Conservation (phyloP, 2,797 vertebrate species). For the Poeciliopsis presidionis region DNA sequence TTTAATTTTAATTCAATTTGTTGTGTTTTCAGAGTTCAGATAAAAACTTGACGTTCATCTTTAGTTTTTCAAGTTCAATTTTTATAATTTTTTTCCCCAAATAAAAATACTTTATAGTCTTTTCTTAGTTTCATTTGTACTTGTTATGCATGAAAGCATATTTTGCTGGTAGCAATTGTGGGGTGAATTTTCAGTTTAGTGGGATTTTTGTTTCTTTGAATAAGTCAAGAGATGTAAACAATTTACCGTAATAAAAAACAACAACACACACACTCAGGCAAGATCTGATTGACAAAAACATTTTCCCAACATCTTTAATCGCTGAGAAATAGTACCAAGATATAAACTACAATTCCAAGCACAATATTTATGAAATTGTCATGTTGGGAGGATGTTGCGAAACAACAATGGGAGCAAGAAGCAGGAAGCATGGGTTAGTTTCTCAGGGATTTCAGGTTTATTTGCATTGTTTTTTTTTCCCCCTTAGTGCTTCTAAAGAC, state of each 20-base stretch:
- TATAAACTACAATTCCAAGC: background rate
- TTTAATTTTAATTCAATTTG: background rate
- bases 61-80: background rate
- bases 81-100: background rate
- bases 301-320: conserved; percentile 57
- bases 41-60: background rate
- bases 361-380: background rate
- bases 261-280: conserved; percentile 13
- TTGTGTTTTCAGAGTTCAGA: background rate
- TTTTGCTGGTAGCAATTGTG: background rate
- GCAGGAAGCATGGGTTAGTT: conserved; percentile 78
- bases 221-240: conserved; percentile 44
- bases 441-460: conserved; percentile 83
- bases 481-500: conserved; percentile 84
- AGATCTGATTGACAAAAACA: conserved; percentile 17
- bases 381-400: conserved; percentile 57
- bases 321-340: background rate
- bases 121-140: background rate
- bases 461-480: conserved; percentile 73
- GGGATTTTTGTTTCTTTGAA: conserved; percentile 46
- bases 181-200: background rate
- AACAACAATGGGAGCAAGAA: conserved; percentile 65
- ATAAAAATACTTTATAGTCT: background rate
- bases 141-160: background rate
- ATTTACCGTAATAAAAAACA: conserved; percentile 21